Percentiles rank a stretch among this genome's conserved stretches.
These are phyloP conservation scores for Zootermopsis nevadensis DNA, from an alignment of 2,888 invertebrate species.

Conservation along the genomic window DNA sequence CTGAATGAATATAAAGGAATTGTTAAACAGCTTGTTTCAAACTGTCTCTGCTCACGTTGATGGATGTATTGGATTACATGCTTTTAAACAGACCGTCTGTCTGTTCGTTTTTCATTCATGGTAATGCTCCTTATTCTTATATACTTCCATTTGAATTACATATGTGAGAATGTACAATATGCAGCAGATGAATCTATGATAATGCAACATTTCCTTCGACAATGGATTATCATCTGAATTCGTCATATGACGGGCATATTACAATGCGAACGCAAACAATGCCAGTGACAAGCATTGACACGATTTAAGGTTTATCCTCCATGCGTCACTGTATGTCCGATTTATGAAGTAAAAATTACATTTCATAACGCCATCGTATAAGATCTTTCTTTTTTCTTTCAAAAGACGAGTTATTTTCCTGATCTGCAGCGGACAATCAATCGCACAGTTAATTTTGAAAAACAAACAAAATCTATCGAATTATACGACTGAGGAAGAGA, in stretches of 20 bases:
- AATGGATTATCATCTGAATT: conserved; percentile 34
- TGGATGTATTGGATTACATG: not conserved
- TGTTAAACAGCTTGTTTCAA: not conserved
- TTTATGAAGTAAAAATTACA: too few species aligned
- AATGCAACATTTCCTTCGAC: conserved; percentile 24
- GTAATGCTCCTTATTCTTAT: conserved; percentile 12
- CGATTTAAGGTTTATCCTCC: not conserved
- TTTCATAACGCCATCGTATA: too few species aligned
- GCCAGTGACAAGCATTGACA: conserved; percentile 18
- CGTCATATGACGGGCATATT: conserved; percentile 3
- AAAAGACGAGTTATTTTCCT: too few species aligned
- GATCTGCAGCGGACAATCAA: too few species aligned
- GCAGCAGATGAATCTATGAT: conserved; percentile 33
- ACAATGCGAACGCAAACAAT: conserved; percentile 29
- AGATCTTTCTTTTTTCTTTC: too few species aligned
- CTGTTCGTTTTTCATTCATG: conserved; percentile 4
- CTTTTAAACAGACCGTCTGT: not conserved
- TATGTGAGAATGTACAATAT: not conserved
- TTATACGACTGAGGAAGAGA: too few species aligned
- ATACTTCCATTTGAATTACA: not conserved
- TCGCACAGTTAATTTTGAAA: too few species aligned
- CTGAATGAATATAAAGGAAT: not conserved
- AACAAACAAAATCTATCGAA: too few species aligned
- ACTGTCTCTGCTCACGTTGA: not conserved
- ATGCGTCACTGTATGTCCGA: too few species aligned